Base-by-base conservation (phyloP, 2,113 vertebrate genomes). In the Psephotus haematonotus region DNA sequence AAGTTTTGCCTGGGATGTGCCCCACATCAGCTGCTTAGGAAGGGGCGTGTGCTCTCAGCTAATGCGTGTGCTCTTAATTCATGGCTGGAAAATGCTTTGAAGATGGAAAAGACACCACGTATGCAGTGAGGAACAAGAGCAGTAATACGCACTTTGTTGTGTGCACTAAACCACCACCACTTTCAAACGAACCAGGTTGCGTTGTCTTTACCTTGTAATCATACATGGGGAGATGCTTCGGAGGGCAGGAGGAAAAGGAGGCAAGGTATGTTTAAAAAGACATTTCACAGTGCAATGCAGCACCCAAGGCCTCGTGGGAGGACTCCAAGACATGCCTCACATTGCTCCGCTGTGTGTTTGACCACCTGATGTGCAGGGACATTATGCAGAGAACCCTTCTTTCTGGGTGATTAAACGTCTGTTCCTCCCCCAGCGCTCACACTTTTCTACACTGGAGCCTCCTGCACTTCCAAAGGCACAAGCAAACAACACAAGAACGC, bases 71-170 rank as follows among this genome's bases (percentile, higher is more conserved):
- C 88, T 94, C 93, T 97, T 94, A 83, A 63, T 77, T 97, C 85
- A 96, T 74, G 80, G 90, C 91, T 92, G 93, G 90, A 72, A 95
- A 96, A 89, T 68, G 75, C 95, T 95, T 96, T 94, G 94, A 95
- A 87, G 86, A 88, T 83, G 78, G 93, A 78, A 86, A 92, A 86
- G 90, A 86, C 86, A 35, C 82, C 49, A 87, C 14, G 18, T 22
- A 86, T 0, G 11, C 82, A 67, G 71, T 41, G 44, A 68, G 1
- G 47, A 85, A 60, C 55, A 71, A 37, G 33, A 72, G 50, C 74
- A 63, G 92, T 17, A 95, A 88, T 13, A 65, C 72, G 76, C 69
- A 6, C 43, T 59, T n/a, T 2, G 1, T 11, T 6, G 68, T 23
- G 55, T 6, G 77, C 83, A 49, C 63, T 70, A 53, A 91, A 82